Conservation (phyloP, 2,113 vertebrate species). For the Taurulus bubalis region DNA sequence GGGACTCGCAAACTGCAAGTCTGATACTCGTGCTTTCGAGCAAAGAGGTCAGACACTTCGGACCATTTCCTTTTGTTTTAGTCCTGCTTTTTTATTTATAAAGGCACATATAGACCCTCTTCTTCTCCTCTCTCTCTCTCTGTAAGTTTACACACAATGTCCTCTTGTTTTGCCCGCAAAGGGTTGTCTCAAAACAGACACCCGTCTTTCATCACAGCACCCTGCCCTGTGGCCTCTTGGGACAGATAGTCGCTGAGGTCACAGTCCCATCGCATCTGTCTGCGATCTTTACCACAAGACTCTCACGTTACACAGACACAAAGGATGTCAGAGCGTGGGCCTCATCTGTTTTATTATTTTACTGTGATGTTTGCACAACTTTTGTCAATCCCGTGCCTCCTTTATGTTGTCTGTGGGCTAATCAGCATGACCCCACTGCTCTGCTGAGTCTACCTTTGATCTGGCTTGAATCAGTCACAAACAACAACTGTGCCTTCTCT, state of each 20-base stretch:
- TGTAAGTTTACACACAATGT: constrained; percentile 36
- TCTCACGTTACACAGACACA: constrained; percentile 62
- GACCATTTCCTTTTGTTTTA: constrained; percentile 60
- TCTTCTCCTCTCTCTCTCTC: not conserved
- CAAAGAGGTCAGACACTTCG: constrained; percentile 35
- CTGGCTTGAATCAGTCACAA: constrained; percentile 41
- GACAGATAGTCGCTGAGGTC: constrained; percentile 36
- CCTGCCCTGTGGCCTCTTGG: constrained; percentile 61
- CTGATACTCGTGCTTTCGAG: constrained; percentile 49
- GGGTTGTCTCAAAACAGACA: constrained; percentile 35
- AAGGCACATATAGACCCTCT: constrained; percentile 20
- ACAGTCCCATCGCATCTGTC: constrained; percentile 34
- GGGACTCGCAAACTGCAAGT: constrained; percentile 25
- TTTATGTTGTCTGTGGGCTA: not conserved
- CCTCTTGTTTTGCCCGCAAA: constrained; percentile 44
- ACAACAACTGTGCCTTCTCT: not conserved
- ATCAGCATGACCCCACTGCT: not conserved
- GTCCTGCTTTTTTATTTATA: constrained; percentile 26
- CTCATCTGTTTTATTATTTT: constrained; percentile 54
- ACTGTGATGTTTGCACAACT: constrained; percentile 25
- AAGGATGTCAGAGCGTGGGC: constrained; percentile 32
- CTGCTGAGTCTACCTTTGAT: constrained; percentile 6
- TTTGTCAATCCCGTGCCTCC: not conserved
- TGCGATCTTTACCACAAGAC: constrained; percentile 38
- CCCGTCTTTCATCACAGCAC: constrained; percentile 53